phyloP scores from a whole-genome alignment of 2,888 invertebrate species.

The Eurois occulta region DNA sequence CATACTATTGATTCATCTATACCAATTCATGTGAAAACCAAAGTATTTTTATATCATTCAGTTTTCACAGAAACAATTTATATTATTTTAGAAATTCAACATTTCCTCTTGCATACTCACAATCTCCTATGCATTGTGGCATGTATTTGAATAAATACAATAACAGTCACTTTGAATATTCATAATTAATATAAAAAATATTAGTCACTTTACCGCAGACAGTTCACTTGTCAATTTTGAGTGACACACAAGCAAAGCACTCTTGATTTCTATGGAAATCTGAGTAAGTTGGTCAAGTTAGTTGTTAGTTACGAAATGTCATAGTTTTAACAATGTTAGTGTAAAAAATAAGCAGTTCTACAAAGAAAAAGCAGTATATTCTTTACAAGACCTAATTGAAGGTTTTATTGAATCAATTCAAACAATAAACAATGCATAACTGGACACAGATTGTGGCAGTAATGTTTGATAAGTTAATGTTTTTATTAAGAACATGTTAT shows the following conservation, averaged over 20 bases:
- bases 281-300: conserved; percentile 52
- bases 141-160: conserved; percentile 70
- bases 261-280: conserved; percentile 77
- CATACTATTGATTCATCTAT: conserved; percentile 6
- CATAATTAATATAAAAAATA: conserved; percentile 73
- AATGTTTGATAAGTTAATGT: conserved; percentile 73
- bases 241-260: conserved; percentile 76
- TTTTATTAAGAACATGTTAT: conserved; percentile 81
- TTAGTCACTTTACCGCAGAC: conserved; percentile 67
- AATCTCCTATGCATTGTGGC: conserved; percentile 85
- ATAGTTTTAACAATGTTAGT: conserved; percentile 40
- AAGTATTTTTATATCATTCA: conserved; percentile 17
- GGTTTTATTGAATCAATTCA: conserved; percentile 58
- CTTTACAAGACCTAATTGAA: conserved; percentile 29
- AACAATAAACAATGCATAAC: conserved; percentile 68
- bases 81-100: conserved; percentile 12
- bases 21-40: conserved; percentile 7
- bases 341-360: conserved; percentile 23
- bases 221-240: conserved; percentile 81
- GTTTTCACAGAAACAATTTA: conserved; percentile 15
- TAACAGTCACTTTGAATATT: conserved; percentile 67
- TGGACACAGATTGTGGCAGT: conserved; percentile 66
- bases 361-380: conserved; percentile 11
- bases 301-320: conserved; percentile 46
- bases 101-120: conserved; percentile 77